Evolutionary conservation across 2,888 invertebrate species (phyloP).

Genomic region (Ephialtes manifestator): DNA sequence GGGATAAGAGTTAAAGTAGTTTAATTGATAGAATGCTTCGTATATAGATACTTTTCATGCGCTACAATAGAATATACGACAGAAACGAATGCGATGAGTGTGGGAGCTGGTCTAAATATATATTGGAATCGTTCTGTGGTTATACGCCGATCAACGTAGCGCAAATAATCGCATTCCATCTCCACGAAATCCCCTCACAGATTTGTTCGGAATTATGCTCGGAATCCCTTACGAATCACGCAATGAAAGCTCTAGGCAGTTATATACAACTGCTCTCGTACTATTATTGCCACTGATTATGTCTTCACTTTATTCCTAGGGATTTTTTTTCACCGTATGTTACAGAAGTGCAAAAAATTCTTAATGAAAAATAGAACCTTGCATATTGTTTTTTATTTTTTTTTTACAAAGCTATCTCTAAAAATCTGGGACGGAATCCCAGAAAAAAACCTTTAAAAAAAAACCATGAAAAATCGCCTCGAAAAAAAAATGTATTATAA

Average conservation of each 20-base stretch:
- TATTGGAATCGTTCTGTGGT: slow-evolving; percentile 17
- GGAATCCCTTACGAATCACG: slow-evolving; percentile 42
- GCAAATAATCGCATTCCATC: slow-evolving; percentile 61
- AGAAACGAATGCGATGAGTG: slow-evolving; percentile 19
- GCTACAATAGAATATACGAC: slow-evolving; percentile 9
- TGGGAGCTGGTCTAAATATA: slow-evolving; percentile 39
- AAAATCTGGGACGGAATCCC: no score
- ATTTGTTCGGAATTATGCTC: slow-evolving; percentile 55
- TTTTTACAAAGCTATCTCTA: no score
- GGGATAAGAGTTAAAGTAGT: no score
- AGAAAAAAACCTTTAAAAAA: no score
- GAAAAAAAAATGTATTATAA: no score
- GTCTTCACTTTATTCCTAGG: not conserved
- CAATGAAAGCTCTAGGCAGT: slow-evolving; percentile 40
- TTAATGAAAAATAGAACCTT: no score
- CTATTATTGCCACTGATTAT: not conserved
- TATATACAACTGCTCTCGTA: slow-evolving; percentile 13
- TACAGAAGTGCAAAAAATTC: not conserved
- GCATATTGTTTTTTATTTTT: no score
- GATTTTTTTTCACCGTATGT: not conserved
- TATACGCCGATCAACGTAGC: slow-evolving; percentile 40
- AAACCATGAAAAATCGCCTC: no score
- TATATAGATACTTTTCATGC: not conserved
- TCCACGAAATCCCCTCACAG: slow-evolving; percentile 47
- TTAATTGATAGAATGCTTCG: no score